Conservation (phyloP, 1,140 invertebrate genomes). For the Lamellibrachia luymesi region DNA sequence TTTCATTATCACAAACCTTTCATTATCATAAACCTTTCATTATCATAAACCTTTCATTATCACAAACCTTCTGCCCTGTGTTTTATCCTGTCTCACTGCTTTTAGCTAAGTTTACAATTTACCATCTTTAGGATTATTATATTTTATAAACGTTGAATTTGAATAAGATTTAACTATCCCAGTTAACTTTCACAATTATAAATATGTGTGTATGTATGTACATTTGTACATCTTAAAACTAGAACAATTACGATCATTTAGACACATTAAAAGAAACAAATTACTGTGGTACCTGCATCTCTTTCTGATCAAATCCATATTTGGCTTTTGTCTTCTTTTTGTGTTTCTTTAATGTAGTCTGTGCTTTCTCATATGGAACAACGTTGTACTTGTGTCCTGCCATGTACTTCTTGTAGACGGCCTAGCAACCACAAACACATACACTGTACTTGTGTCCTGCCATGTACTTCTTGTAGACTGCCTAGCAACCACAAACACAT, state of each 20-base stretch:
- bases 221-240: not conserved
- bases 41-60: not conserved
- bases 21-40: too few species aligned
- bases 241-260: not conserved
- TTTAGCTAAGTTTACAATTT: too few species aligned
- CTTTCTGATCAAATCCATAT: conserved; percentile 25
- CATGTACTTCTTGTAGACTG: not conserved
- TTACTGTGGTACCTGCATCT: conserved; percentile 13
- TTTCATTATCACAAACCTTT: not conserved
- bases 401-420: conserved; percentile 24
- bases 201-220: not conserved
- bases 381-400: conserved; percentile 19
- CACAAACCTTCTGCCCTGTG: too few species aligned
- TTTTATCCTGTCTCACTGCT: too few species aligned
- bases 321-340: conserved; percentile 22
- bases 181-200: too few species aligned
- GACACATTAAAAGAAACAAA: not conserved
- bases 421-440: conserved; percentile 14
- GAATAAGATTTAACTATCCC: too few species aligned
- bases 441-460: not conserved
- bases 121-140: too few species aligned
- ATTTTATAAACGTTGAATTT: too few species aligned
- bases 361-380: conserved; percentile 4
- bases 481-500: not conserved
- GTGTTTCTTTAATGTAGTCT: conserved; percentile 16